Base-by-base conservation (phyloP, 1,140 invertebrate genomes). In the Cotesia glomerata region DNA sequence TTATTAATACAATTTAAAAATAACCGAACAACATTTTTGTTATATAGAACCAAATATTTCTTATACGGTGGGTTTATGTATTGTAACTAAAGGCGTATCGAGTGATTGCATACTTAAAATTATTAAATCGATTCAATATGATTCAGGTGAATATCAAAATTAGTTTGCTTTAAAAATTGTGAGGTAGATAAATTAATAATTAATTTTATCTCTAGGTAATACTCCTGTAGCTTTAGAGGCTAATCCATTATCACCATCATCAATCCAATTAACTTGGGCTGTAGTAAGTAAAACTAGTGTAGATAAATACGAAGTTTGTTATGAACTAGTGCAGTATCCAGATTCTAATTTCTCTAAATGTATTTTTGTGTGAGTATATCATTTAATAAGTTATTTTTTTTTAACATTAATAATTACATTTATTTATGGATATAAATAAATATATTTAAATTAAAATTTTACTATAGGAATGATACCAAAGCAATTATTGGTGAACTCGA, bases 261-360 rank as follows among this genome's bases (percentile, higher is more conserved):
- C 86, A 3, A 88, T 90, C 73, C 85, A 85, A 71, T 76, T 90
- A 35, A 84, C 84, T 3, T 90, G 89, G 89, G 77, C 77, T 39
- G 69, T 82, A 3, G 75, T 79, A n/a, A 66, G 79, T 66, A 36
- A 70, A n/a, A 78, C 78, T 65, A 77, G 79, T 65, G 77, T 81
- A 16, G 82, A 79, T 74, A 82, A 81, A 58, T 90, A 85, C 70
- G 86, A 88, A 80, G 78, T 90, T 54, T 88, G 88, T 73, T 90
- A 88, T 80, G 78, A 86, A 69, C 71, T 82, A 8, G 86, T 89
- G 39, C 81, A 85, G 68, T 71, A 72, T 14, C 35, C 69, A 63
- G 78, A 78, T 63, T 58, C 58, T 36, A 75, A 84, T 5, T 52
- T 71, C 49, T 75, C 75, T 4, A 82, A 80, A 63, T 87, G 86